A percentile compares a stretch with the other conserved stretches of the same genome.
Conservation (phyloP, 1,140 invertebrate genomes). For the Tetraneura akinire region DNA sequence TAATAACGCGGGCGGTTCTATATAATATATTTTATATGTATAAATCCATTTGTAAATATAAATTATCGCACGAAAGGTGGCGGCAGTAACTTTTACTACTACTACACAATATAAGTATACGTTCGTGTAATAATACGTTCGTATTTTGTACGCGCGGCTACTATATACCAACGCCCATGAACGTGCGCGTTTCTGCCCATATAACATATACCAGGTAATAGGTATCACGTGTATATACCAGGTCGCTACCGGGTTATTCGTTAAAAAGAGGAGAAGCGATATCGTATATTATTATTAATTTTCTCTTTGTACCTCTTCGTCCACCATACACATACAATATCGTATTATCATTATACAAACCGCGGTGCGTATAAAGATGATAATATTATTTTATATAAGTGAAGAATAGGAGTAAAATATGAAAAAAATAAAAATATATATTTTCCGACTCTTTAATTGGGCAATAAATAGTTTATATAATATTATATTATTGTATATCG, state of each 20-base stretch:
- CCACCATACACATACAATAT: no score
- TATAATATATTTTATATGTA: no score
- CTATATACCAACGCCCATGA: no score
- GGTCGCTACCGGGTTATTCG: background rate
- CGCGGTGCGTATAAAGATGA: conserved; percentile 10
- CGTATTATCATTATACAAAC: background rate
- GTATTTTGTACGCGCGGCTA: no score
- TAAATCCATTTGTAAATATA: no score
- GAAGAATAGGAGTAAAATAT: background rate
- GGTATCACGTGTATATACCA: background rate
- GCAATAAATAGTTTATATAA: conserved; percentile 46
- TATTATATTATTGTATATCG: background rate
- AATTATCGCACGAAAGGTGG: no score
- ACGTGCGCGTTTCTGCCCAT: background rate
- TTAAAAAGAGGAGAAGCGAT: conserved; percentile 11
- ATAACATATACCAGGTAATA: no score
- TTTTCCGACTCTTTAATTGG: conserved; percentile 26
- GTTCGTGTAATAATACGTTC: no score
- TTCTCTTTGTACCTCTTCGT: background rate
- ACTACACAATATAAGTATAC: no score
- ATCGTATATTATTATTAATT: no score
- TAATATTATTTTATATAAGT: conserved; percentile 12
- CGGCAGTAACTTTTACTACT: no score
- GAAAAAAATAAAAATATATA: background rate
- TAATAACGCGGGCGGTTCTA: no score